These are phyloP conservation scores for Tridacna crocea DNA, from an alignment of 2,888 invertebrate species.

Conservation along the genomic window DNA sequence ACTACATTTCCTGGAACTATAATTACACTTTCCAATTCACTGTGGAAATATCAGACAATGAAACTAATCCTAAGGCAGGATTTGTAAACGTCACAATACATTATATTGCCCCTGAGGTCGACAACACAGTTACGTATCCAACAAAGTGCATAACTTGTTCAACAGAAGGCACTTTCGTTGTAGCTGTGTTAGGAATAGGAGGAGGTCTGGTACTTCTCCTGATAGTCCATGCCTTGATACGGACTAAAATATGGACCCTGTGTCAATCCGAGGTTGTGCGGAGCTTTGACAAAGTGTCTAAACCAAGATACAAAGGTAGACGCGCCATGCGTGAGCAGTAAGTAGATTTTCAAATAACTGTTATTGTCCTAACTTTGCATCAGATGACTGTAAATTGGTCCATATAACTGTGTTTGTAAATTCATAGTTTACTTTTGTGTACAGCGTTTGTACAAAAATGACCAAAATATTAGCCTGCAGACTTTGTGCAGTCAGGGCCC, in stretches of 20 bases:
- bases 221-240: slow-evolving; percentile 14
- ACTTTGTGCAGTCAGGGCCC: too few species aligned
- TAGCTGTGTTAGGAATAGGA: slow-evolving; percentile 18
- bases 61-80: slow-evolving; percentile 15
- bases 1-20: slow-evolving; percentile 32
- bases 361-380: background rate
- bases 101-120: slow-evolving; percentile 23
- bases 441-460: too few species aligned
- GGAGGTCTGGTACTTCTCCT: slow-evolving; percentile 4
- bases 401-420: too few species aligned
- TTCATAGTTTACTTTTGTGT: too few species aligned
- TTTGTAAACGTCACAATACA: slow-evolving; percentile 35
- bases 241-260: slow-evolving; percentile 21
- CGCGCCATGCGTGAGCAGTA: slow-evolving; percentile 3
- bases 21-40: slow-evolving; percentile 42
- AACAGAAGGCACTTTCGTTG: slow-evolving; percentile 14
- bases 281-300: too few species aligned
- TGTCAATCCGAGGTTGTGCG: slow-evolving; percentile 18
- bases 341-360: background rate
- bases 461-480: too few species aligned
- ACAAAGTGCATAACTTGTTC: slow-evolving; percentile 38
- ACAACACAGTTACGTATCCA: slow-evolving; percentile 3
- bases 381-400: background rate
- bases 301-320: background rate
- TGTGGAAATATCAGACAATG: slow-evolving; percentile 31